phyloP scores from a whole-genome alignment of 1,140 invertebrate genomes.

The Diorhabda sublineata region DNA sequence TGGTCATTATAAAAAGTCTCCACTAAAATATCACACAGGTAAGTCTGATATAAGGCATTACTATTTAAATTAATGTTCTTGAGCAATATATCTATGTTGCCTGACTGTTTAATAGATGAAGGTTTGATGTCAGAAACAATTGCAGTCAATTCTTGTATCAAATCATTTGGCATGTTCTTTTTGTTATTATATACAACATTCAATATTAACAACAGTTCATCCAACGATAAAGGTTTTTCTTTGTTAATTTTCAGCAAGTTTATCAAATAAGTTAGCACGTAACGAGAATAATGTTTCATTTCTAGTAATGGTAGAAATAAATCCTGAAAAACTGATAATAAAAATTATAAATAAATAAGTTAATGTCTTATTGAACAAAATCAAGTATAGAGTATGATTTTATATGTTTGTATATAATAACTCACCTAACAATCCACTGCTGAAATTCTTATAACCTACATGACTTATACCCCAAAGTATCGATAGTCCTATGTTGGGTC shows the following conservation, averaged over 20 bases:
- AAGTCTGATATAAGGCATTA: constrained; percentile 44
- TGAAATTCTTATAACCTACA: constrained; percentile 63
- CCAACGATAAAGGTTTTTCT: constrained; percentile 25
- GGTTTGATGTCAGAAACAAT: constrained; percentile 46
- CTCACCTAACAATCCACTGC: constrained; percentile 66
- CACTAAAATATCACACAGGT: constrained; percentile 48
- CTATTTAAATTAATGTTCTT: constrained; percentile 46
- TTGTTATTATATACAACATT: constrained; percentile 36
- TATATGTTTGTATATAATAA: background rate
- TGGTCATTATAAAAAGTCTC: constrained; percentile 51
- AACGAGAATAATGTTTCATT: constrained; percentile 66
- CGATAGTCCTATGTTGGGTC: constrained; percentile 69
- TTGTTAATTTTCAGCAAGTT: constrained; percentile 51
- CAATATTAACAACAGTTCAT: constrained; percentile 39
- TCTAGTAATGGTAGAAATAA: constrained; percentile 73
- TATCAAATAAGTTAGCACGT: constrained; percentile 65
- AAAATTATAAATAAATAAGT: constrained; percentile 3
- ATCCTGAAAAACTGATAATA: constrained; percentile 68
- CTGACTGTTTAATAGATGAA: constrained; percentile 38
- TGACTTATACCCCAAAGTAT: constrained; percentile 77
- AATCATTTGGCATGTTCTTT: constrained; percentile 39
- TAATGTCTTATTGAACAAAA: background rate
- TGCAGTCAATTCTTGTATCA: constrained; percentile 39
- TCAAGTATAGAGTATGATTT: background rate
- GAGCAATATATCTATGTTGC: constrained; percentile 50